phyloP scores from a whole-genome alignment of 2,113 vertebrate genomes.

The Abramis brama region DNA sequence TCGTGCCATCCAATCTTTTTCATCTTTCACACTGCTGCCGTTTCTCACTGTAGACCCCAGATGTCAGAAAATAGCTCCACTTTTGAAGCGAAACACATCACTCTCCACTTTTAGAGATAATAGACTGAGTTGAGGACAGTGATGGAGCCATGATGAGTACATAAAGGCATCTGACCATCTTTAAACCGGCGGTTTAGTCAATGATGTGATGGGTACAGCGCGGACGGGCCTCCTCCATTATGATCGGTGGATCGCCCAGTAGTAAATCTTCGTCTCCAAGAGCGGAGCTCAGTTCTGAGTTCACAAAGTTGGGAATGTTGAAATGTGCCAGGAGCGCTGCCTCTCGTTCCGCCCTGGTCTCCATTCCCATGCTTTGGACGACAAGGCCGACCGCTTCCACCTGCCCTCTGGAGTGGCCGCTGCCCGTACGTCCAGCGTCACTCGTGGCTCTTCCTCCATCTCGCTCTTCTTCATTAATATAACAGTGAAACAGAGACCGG shows the following conservation, averaged over 20 bases:
- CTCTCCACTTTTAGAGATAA: neutral
- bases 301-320: conserved; percentile 86
- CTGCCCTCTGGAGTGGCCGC: conserved; percentile 57
- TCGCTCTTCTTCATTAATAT: conserved; percentile 80
- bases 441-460: conserved; percentile 63
- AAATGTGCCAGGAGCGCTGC: conserved; percentile 76
- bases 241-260: conserved; percentile 77
- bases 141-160: neutral
- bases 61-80: neutral
- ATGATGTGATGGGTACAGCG: conserved; percentile 44
- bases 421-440: conserved; percentile 56
- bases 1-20: neutral
- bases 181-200: conserved; percentile 32
- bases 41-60: neutral
- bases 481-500: conserved; percentile 83
- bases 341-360: conserved; percentile 68
- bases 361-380: conserved; percentile 70
- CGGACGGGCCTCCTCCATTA: conserved; percentile 73
- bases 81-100: neutral
- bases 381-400: conserved; percentile 58
- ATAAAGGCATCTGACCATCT: neutral
- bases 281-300: conserved; percentile 80
- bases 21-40: neutral
- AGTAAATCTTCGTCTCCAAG: conserved; percentile 83
- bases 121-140: neutral